These are phyloP conservation scores for Helicoverpa zea DNA, from an alignment of 1,140 invertebrate species.

Conservation along the genomic window DNA sequence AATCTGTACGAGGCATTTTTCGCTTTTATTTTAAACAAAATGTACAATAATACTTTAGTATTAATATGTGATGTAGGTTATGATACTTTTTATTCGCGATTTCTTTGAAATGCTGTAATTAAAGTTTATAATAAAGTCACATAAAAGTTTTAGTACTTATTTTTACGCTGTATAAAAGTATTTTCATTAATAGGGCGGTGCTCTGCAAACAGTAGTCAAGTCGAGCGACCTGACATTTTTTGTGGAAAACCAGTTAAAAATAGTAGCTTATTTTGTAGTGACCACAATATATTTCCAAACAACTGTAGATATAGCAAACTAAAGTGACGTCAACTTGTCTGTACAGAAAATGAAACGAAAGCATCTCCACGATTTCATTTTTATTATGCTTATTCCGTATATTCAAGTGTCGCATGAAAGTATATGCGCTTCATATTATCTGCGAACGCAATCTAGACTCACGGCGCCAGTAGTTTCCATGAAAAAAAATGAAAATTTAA, in stretches of 20 bases:
- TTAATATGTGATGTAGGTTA: neutral
- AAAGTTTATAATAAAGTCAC: neutral
- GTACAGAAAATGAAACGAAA: neutral
- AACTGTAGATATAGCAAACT: neutral
- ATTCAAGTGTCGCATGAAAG: neutral
- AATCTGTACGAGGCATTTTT: constrained; percentile 15
- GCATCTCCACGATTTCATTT: constrained; percentile 20
- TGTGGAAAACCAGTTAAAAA: too few relatives aligned
- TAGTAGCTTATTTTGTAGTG: neutral
- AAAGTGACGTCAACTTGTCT: neutral
- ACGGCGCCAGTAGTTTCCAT: constrained; percentile 6
- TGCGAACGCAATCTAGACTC: constrained; percentile 6
- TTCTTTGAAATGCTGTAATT: neutral
- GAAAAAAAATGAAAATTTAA: constrained; percentile 21
- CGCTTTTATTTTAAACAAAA: constrained; percentile 1
- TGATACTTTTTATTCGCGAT: neutral
- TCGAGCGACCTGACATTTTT: too few relatives aligned
- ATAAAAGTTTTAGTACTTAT: too few relatives aligned
- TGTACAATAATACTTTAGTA: neutral
- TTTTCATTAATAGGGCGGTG: too few relatives aligned
- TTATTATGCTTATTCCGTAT: neutral
- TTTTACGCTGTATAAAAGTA: too few relatives aligned
- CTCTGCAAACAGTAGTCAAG: too few relatives aligned
- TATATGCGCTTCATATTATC: neutral
- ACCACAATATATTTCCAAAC: neutral